Base-by-base conservation (phyloP, 2,113 vertebrate species). In the Sturnira hondurensis region DNA sequence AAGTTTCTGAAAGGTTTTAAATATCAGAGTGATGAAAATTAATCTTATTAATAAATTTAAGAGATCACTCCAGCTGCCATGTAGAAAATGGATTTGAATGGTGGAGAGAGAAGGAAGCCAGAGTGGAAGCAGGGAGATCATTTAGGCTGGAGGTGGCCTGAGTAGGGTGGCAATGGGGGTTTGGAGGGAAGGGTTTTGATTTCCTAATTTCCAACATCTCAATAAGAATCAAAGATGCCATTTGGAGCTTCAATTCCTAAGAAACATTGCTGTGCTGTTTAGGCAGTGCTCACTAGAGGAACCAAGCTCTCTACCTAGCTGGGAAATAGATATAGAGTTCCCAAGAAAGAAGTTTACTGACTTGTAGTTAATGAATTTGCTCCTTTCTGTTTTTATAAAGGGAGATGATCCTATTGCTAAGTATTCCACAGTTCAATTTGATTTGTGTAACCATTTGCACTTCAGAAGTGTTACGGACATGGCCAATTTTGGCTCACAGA, bases 381-480 rank as follows among this genome's bases (percentile, higher is more conserved):
- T 67, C 24, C 31, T 82, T 83, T 89, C 67, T 90, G n/a, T 88
- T 97, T 94, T 86, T 83, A 63, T 36, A 93, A 77, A 95, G 92
- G 82, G 86, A 93, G 50, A 65, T 81, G 43, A 83, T 87, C 38
- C 82, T 80, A 24, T 88, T 89, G 33, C 47, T 76, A 76, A 94
- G 54, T 56, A 91, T 56, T 91, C 20, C 68, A 74, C 15, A 71
- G 47, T 63, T 92, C 73, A 94, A 38, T 97, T 94, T 97, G 74
- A 87, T 95, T 91, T 95, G 63, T 1, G 2, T 96, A 89, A 86
- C 85, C 63, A 89, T 94, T 94, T 94, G 71, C 45, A 94, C 86
- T 95, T 86, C 38, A 86, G 68, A 93, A 71, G 61, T 84, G 56
- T 65, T 95, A 56, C 12, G 26, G 73, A 73, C 4, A 33, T 9